Evolutionary conservation across 1,140 invertebrate species (phyloP).

Genomic region (Gonatopus flavifemur): DNA sequence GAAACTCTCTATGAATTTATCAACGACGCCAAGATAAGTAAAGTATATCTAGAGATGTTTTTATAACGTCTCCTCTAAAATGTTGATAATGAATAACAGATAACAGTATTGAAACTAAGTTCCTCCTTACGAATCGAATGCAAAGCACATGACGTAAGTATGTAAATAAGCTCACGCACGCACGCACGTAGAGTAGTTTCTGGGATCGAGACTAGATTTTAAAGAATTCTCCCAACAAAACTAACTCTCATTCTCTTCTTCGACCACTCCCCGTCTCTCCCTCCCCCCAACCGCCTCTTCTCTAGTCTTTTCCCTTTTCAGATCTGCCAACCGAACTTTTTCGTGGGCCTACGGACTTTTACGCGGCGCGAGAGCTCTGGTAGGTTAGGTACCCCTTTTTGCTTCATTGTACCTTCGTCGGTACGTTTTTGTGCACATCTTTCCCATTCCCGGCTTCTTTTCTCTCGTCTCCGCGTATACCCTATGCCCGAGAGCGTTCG

Average conservation of each 20-base stretch:
- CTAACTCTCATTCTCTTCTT: constrained; percentile 1
- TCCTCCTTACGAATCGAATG: too few relatives aligned
- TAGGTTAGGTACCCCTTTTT: constrained; percentile 38
- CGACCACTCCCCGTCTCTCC: constrained; percentile 1
- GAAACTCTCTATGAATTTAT: too few relatives aligned
- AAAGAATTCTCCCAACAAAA: constrained; percentile 16
- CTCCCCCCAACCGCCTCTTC: neutral
- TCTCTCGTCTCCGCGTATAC: constrained; percentile 24
- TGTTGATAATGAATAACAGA: too few relatives aligned
- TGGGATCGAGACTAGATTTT: constrained; percentile 16
- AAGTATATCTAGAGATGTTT: too few relatives aligned
- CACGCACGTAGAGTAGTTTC: too few relatives aligned
- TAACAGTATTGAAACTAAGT: too few relatives aligned
- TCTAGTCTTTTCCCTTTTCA: too few relatives aligned
- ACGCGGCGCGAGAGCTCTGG: constrained; percentile 19
- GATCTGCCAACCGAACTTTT: constrained; percentile 16
- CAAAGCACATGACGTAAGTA: too few relatives aligned
- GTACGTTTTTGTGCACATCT: constrained; percentile 51
- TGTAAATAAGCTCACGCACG: too few relatives aligned
- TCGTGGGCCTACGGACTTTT: constrained; percentile 31
- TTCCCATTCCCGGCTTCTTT: constrained; percentile 30
- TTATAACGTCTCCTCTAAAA: too few relatives aligned
- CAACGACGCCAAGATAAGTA: too few relatives aligned
- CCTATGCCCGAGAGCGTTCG: constrained; percentile 46
- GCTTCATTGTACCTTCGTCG: constrained; percentile 43